Evolutionary conservation across 1,140 invertebrate genomes (phyloP).

Genomic region (Drosophila obscura): DNA sequence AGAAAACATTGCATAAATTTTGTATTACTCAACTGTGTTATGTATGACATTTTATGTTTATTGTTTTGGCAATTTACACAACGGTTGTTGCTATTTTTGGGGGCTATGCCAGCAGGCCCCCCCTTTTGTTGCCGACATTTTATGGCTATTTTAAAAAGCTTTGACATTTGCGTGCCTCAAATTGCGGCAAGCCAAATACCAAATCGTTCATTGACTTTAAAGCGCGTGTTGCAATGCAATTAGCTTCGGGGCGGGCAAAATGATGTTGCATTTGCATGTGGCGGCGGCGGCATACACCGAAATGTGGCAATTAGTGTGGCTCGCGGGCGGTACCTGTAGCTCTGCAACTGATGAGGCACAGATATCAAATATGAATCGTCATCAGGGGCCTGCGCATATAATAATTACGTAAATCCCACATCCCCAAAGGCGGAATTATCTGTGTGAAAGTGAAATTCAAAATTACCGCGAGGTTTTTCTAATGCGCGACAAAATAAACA

Average conservation of each 20-base stretch:
- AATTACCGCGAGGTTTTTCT: conserved; percentile 4
- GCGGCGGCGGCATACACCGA: neutral
- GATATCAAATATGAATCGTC: conserved; percentile 32
- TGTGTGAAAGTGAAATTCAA: conserved; percentile 51
- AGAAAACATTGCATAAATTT: conserved; percentile 38
- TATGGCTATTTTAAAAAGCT: conserved; percentile 52
- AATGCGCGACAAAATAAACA: conserved; percentile 52
- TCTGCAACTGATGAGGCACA: conserved; percentile 26
- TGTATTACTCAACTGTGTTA: conserved; percentile 25
- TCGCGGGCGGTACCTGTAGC: neutral
- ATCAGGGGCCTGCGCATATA: conserved; percentile 15
- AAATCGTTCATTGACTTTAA: conserved; percentile 78
- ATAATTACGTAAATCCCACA: conserved; percentile 42
- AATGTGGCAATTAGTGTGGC: conserved; percentile 49
- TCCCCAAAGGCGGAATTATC: conserved; percentile 10
- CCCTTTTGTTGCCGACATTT: conserved; percentile 16
- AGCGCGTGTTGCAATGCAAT: conserved; percentile 75
- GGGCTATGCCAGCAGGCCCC: neutral
- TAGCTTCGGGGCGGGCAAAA: conserved; percentile 55
- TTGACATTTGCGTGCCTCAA: conserved; percentile 69
- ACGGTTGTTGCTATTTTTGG: conserved; percentile 29
- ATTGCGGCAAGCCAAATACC: conserved; percentile 22
- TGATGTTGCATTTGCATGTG: conserved; percentile 74
- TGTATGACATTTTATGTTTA: conserved; percentile 55
- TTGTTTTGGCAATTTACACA: conserved; percentile 51